phyloP scores from a whole-genome alignment of 2,113 vertebrate species.

The Nematolebias whitei region DNA sequence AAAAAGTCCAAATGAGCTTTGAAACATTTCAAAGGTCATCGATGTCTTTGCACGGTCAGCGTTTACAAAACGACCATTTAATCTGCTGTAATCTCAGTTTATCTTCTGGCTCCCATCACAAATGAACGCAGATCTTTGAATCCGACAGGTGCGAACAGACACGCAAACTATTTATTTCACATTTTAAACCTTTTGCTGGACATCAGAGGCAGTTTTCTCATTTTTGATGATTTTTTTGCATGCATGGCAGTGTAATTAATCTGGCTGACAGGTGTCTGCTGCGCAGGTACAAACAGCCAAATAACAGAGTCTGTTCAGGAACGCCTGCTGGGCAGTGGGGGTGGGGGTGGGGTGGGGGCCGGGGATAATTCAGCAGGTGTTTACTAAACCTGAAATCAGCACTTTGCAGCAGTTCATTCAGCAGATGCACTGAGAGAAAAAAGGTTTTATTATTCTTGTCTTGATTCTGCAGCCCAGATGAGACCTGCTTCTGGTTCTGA shows the following conservation, averaged over 20 bases:
- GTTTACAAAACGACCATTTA: too few relatives aligned
- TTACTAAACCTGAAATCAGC: constrained; percentile 57
- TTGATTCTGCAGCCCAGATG: constrained; percentile 30
- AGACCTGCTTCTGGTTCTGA: constrained; percentile 2
- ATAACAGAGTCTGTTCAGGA: constrained; percentile 59
- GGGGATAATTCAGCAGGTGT: constrained; percentile 58
- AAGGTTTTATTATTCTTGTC: constrained; percentile 32
- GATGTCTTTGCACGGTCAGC: too few relatives aligned
- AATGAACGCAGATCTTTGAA: too few relatives aligned
- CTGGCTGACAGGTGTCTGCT: constrained; percentile 67
- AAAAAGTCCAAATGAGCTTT: too few relatives aligned
- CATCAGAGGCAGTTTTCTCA: constrained; percentile 29
- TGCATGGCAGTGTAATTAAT: constrained; percentile 64
- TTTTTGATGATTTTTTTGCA: constrained; percentile 32
- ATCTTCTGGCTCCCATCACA: background rate
- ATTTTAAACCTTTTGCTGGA: constrained; percentile 29
- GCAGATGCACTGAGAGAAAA: background rate
- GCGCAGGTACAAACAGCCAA: constrained; percentile 65
- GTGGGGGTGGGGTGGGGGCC: too few relatives aligned
- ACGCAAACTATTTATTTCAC: too few relatives aligned
- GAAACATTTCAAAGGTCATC: too few relatives aligned
- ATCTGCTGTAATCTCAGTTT: too few relatives aligned
- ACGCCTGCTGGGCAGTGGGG: constrained; percentile 35
- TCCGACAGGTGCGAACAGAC: background rate
- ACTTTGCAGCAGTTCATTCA: constrained; percentile 50